Evolutionary conservation across 2,113 vertebrate species (phyloP).

Genomic region (Notarius quadriscutis): DNA sequence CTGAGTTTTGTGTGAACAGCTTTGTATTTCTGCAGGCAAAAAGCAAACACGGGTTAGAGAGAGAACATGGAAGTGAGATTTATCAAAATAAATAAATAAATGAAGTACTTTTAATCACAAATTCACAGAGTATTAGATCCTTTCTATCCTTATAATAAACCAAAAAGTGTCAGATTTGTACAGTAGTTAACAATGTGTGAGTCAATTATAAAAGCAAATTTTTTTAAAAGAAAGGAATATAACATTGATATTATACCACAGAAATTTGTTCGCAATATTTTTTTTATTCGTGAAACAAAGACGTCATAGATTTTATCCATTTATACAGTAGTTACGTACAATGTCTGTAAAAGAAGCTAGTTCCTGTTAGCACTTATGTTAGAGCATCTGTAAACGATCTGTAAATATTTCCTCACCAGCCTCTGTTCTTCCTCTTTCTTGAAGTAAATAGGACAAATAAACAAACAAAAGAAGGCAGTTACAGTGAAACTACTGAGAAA

Average conservation of each 20-base stretch:
- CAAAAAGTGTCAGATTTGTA: background rate
- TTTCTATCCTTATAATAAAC: background rate
- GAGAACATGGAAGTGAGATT: background rate
- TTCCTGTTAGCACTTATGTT: background rate
- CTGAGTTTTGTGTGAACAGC: background rate
- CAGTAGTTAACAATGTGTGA: no score
- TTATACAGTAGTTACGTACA: background rate
- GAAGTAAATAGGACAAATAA: background rate
- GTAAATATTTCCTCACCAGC: background rate
- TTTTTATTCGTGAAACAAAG: background rate
- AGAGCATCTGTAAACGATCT: no score
- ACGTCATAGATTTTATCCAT: background rate
- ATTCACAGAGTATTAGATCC: background rate
- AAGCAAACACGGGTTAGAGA: background rate
- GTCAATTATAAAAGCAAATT: no score
- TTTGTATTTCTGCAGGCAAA: background rate
- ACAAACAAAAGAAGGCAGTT: background rate
- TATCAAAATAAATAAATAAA: background rate
- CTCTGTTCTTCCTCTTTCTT: background rate
- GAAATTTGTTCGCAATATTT: background rate
- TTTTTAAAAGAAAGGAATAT: no score
- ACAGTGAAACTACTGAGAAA: background rate
- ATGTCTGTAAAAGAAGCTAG: background rate
- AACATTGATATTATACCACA: background rate
- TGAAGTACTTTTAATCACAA: background rate